Percentiles rank a stretch among this genome's conserved stretches.
phyloP scores from a whole-genome alignment of 1,140 invertebrate genomes.

The Drosophila quadrilineata region DNA sequence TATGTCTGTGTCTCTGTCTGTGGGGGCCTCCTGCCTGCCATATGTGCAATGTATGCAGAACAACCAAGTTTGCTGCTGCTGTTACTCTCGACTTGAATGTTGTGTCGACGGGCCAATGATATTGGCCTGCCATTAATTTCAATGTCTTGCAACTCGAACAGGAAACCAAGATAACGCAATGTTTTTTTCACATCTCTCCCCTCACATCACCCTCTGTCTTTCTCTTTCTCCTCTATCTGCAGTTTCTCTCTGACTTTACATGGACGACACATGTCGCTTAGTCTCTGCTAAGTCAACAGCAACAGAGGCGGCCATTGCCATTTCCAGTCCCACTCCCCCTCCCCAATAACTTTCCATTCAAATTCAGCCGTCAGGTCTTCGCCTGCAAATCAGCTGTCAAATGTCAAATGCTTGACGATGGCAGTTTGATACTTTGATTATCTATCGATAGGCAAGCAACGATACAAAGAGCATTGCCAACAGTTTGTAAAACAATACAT shows the following conservation, averaged over 20 bases:
- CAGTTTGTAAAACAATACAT: conserved; percentile 14
- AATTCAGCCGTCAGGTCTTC: conserved; percentile 29
- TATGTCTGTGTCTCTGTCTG: conserved; percentile 3
- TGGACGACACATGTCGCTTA: conserved; percentile 18
- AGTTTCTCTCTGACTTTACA: background rate
- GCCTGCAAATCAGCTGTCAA: conserved; percentile 47
- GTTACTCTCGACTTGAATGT: too few relatives aligned
- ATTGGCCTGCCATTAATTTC: conserved; percentile 56
- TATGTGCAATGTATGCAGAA: conserved; percentile 54
- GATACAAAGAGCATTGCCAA: conserved; percentile 13
- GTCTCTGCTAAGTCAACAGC: background rate
- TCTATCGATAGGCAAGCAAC: conserved; percentile 23
- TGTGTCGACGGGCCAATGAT: conserved; percentile 27
- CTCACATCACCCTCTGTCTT: background rate
- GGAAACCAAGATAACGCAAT: conserved; percentile 68
- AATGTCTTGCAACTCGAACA: conserved; percentile 52
- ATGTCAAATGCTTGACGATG: conserved; percentile 32
- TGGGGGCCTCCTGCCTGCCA: conserved; percentile 19
- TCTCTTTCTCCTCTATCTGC: background rate
- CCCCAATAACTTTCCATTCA: too few relatives aligned
- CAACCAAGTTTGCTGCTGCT: too few relatives aligned
- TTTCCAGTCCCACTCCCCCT: too few relatives aligned
- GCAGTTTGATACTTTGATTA: conserved; percentile 15
- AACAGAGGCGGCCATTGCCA: conserved; percentile 22
- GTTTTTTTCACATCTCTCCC: background rate